Base-by-base conservation (phyloP, 2,113 vertebrate genomes). In the Daubentonia madagascariensis region DNA sequence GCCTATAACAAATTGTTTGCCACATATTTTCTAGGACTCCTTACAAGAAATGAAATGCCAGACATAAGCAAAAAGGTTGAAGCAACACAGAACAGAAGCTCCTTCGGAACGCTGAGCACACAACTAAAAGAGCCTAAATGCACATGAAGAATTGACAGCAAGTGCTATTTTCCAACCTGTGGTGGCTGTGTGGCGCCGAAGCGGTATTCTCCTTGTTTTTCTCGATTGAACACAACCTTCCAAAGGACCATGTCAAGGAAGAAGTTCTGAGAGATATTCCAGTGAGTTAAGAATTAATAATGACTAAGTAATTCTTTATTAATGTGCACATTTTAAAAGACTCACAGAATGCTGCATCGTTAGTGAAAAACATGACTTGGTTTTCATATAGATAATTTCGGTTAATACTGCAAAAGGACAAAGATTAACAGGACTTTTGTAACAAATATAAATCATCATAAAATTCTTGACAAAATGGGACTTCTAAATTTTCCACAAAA, bases 211-310 rank as follows among this genome's bases (percentile, higher is more conserved):
- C 99, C 99, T 98, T 99, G 99, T 99, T 99, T 99, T 99, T 99
- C 99, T 99, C 99, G 99, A 99, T 98, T 99, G 99, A 99, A 99
- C 99, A 99, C 99, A 99, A 99, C 99, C 99, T 99, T 99, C 99
- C 99, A 99, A 99, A 99, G 99, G 99, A 99, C 96, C 99, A 99
- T 99, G 99, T 99, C 99, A 99, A 99, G 99, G 99, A 99, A 98
- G 99, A 99, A 97, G 99, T 99, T 99, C 99, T 99, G 99, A 98
- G 99, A 99, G 99, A 99, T 97, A 99, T 98, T 97, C 99, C 98
- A 99, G 99, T 98, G 98, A 99, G 99, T 91, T 96, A 99, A 99
- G 99, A 99, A 99, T 99, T 99, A 99, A 99, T 98, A 98, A 99
- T 98, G 99, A 99, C 99, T 97, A 98, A 90, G 97, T 98, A 97